Evolutionary conservation across 2,113 vertebrate species (phyloP).

Genomic region (Syngnathus floridae): DNA sequence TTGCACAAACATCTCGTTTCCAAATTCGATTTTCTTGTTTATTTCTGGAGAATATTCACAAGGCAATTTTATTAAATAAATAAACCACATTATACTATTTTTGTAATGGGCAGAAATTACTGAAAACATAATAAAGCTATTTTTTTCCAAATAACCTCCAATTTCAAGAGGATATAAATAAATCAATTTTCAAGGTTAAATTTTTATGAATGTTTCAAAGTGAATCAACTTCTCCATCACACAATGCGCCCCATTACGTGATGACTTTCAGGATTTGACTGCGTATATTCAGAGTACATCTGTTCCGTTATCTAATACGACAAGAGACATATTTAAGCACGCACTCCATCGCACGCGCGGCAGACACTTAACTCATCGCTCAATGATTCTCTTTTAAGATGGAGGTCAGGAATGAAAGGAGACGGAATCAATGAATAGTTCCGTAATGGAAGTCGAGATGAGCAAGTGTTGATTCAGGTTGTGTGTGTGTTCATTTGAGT

Average conservation of each 20-base stretch:
- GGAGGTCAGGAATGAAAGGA: slow-evolving; percentile 28
- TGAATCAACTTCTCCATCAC: not conserved
- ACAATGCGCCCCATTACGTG: not conserved
- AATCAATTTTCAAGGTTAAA: not conserved
- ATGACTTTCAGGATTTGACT: not conserved
- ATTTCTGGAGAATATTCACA: too few species aligned
- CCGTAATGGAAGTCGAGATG: not conserved
- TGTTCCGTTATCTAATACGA: slow-evolving; percentile 10
- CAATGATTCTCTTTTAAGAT: slow-evolving; percentile 41
- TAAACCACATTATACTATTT: too few species aligned
- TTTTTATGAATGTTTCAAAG: not conserved
- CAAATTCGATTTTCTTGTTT: too few species aligned
- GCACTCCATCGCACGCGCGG: not conserved
- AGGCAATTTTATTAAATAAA: not conserved
- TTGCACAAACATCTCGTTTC: too few species aligned
- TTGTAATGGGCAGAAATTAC: too few species aligned
- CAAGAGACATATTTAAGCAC: slow-evolving; percentile 16
- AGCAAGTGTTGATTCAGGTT: not conserved
- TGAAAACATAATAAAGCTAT: too few species aligned
- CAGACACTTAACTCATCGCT: slow-evolving; percentile 8
- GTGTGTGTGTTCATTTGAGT: not conserved
- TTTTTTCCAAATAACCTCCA: not conserved
- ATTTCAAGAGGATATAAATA: not conserved
- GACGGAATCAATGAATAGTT: not conserved
- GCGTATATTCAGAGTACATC: not conserved